phyloP scores from a whole-genome alignment of 2,797 vertebrate species.

The Molossus molossus region DNA sequence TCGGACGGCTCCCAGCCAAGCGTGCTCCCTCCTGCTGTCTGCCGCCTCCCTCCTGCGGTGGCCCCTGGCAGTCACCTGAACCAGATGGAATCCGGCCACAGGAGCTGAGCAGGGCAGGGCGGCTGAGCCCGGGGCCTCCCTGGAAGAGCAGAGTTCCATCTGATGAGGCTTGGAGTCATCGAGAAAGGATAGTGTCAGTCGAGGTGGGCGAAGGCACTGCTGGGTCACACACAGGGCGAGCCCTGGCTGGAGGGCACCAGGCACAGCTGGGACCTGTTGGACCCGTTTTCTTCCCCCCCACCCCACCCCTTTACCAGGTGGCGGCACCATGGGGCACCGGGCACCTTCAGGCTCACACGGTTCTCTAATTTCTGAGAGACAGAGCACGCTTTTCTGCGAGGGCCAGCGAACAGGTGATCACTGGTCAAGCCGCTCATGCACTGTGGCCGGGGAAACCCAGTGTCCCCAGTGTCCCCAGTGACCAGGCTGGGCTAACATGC shows the following conservation, averaged over 20 bases:
- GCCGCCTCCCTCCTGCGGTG: too few species aligned
- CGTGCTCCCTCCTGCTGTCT: not conserved
- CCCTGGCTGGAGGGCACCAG: not conserved
- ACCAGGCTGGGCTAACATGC: not conserved
- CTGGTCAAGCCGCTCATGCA: not conserved
- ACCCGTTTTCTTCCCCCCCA: accelerated
- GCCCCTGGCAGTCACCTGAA: not conserved
- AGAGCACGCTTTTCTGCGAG: too few species aligned
- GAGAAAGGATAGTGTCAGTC: not conserved
- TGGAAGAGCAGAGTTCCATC: not conserved
- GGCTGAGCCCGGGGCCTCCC: not conserved
- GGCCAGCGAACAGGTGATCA: not conserved
- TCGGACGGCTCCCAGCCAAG: not conserved
- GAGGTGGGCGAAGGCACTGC: not conserved
- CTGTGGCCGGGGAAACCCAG: not conserved
- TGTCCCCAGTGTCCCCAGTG: not conserved
- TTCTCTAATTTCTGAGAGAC: not conserved
- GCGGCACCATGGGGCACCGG: not conserved
- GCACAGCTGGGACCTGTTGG: not conserved
- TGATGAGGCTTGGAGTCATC: too few species aligned
- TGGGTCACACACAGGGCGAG: too few species aligned
- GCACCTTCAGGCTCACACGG: not conserved
- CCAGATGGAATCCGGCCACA: not conserved
- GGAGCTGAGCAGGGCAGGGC: accelerated
- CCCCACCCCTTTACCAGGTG: not conserved